Percentiles rank a stretch among this genome's conserved stretches.
Conservation (phyloP, 1,140 invertebrate genomes). For the Euwallacea similis region DNA sequence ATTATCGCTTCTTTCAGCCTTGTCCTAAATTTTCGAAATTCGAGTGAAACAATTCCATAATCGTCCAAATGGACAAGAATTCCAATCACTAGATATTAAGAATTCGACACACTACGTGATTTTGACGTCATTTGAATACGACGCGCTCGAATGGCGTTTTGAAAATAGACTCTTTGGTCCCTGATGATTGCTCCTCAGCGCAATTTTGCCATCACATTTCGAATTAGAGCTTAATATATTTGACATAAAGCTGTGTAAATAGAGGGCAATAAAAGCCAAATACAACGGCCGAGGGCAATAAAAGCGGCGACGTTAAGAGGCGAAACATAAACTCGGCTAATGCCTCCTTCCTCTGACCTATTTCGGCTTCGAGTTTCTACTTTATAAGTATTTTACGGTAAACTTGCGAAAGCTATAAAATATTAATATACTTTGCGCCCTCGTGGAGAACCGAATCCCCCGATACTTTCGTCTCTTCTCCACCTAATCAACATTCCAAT, state of each 20-base stretch:
- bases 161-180: too few relatives aligned
- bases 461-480: slow-evolving; percentile 38
- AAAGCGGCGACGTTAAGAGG: slow-evolving; percentile 26
- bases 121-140: too few relatives aligned
- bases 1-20: too few relatives aligned
- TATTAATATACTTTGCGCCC: slow-evolving; percentile 50
- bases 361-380: slow-evolving; percentile 33
- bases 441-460: slow-evolving; percentile 27
- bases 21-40: too few relatives aligned
- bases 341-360: slow-evolving; percentile 21
- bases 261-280: slow-evolving; percentile 11
- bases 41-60: too few relatives aligned
- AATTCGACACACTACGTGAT: too few relatives aligned
- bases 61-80: too few relatives aligned
- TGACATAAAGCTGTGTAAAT: slow-evolving; percentile 14
- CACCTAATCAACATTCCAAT: slow-evolving; percentile 53
- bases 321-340: slow-evolving; percentile 27
- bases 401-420: slow-evolving; percentile 49
- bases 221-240: slow-evolving; percentile 3
- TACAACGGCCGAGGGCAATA: slow-evolving; percentile 9
- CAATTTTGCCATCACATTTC: too few relatives aligned
- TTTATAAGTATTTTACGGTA: slow-evolving; percentile 48
- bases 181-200: too few relatives aligned
- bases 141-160: too few relatives aligned
- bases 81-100: too few relatives aligned